Evolutionary conservation across 1,140 invertebrate species (phyloP), one percentile per base, ranked within the genome.

Genomic region (Cecropterus lyciades): DNA sequence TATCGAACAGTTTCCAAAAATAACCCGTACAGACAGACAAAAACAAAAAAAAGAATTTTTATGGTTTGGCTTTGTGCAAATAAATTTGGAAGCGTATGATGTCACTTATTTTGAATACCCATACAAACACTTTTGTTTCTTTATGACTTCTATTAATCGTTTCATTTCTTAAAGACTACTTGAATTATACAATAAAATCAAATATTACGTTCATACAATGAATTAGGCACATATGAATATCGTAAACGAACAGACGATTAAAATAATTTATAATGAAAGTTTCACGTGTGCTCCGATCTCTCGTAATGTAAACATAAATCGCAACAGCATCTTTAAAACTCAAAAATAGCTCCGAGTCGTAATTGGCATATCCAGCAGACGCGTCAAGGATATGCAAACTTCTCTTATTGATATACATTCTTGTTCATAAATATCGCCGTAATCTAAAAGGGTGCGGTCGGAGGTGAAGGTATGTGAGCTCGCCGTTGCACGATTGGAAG

Each of bases 341-440:
- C 80, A 17, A 80, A 83, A 83, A 82, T 75, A 79, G 69, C 72
- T 68, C 51, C 65, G 51, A 24, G 56, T 71, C 65, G 72, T 73
- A 80, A 87, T 84, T 84, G 82, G 73, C 77, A 69, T 74, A 73
- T 75, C 71, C 49, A 69, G 62, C 69, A 76, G 74, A 75, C 77
- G 71, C 71, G 55, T 70, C 68, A 73, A 69, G 59, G 53, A 68
- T 73, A 33, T 33, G 6, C 9, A 63, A 62, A 62, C 53, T 77
- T 56, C 57, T 73, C 69, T 72, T 79, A 77, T 73, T 73, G 59
- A 72, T 75, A 66, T 57, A 68, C 64, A 77, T 75, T 77, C 68
- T 71, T 71, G 64, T 65, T 52, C 55, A 60, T 49, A 66, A 77
- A 72, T 70, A 65, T 67, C 67, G 45, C 60, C 57, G 66, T 60